Evolutionary conservation across 2,888 invertebrate species (phyloP).

Genomic region (Diaperis boleti): DNA sequence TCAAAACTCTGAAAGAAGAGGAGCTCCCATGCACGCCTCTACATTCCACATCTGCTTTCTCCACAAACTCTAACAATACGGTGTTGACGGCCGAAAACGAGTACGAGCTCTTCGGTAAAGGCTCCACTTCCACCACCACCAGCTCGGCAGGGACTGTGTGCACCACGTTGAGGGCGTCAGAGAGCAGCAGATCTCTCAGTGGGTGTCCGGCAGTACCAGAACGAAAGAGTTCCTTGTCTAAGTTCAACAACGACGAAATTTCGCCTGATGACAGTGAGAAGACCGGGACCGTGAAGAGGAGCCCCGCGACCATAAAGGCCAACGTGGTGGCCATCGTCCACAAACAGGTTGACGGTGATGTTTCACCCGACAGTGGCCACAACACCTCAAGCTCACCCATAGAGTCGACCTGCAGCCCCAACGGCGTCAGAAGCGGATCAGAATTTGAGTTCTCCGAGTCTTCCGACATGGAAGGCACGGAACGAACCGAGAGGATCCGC

Average conservation of each 20-base stretch:
- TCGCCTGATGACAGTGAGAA: constrained; percentile 63
- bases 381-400: constrained; percentile 86
- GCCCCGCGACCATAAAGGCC: constrained; percentile 59
- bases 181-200: constrained; percentile 73
- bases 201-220: constrained; percentile 85
- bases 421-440: constrained; percentile 77
- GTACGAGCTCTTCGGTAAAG: constrained; percentile 92
- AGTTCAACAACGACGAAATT: constrained; percentile 67
- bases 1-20: constrained; percentile 86
- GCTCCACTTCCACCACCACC: constrained; percentile 90
- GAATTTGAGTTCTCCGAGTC: constrained; percentile 90
- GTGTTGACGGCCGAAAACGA: constrained; percentile 85
- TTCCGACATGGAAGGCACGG: constrained; percentile 88
- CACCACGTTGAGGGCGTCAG: constrained; percentile 81
- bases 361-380: constrained; percentile 84
- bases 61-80: constrained; percentile 78
- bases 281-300: constrained; percentile 65
- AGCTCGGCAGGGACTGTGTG: constrained; percentile 93
- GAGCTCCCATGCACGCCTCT: constrained; percentile 80
- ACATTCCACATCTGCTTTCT: constrained; percentile 78
- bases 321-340: constrained; percentile 74
- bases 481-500: constrained; percentile 86
- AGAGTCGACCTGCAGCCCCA: constrained; percentile 79
- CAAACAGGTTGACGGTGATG: constrained; percentile 72
- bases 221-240: constrained; percentile 81